phyloP scores from a whole-genome alignment of 2,888 invertebrate genomes.

The Sialis lutaria region DNA sequence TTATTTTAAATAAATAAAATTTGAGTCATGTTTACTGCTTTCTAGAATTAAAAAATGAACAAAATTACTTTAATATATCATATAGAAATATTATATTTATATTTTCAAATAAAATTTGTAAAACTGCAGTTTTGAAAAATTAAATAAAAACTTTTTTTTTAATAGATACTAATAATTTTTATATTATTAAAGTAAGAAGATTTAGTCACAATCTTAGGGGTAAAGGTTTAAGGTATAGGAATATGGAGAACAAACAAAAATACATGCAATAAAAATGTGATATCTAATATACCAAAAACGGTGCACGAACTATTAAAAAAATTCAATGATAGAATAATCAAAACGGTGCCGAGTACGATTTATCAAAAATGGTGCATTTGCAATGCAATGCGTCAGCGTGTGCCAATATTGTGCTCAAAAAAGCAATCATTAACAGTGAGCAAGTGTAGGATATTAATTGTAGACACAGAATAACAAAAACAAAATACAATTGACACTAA shows the following conservation, averaged over 20 bases:
- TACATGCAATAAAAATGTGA: conserved; percentile 6
- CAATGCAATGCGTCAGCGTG: conserved; percentile 21
- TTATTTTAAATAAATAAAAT: no score
- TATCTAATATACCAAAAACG: conserved; percentile 15
- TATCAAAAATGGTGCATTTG: conserved; percentile 29
- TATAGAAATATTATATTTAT: no score
- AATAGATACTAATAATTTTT: neutral
- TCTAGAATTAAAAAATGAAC: no score
- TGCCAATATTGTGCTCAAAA: conserved; percentile 22
- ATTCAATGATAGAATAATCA: conserved; percentile 11
- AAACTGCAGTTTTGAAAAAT: no score
- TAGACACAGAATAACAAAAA: conserved; percentile 23
- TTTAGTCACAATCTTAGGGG: neutral
- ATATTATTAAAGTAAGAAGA: neutral
- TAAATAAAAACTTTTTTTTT: no score
- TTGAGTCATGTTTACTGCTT: no score
- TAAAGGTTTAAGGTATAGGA: conserved; percentile 5
- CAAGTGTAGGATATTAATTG: conserved; percentile 34
- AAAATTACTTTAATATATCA: no score
- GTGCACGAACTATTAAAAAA: conserved; percentile 16
- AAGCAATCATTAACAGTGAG: conserved; percentile 53
- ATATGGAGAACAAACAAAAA: conserved; percentile 2
- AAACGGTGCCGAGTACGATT: conserved; percentile 22
- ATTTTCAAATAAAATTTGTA: no score
- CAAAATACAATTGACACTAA: conserved; percentile 16